These are phyloP conservation scores for Ceuthmochares aereus DNA, from an alignment of 2,113 vertebrate species.

Conservation along the genomic window DNA sequence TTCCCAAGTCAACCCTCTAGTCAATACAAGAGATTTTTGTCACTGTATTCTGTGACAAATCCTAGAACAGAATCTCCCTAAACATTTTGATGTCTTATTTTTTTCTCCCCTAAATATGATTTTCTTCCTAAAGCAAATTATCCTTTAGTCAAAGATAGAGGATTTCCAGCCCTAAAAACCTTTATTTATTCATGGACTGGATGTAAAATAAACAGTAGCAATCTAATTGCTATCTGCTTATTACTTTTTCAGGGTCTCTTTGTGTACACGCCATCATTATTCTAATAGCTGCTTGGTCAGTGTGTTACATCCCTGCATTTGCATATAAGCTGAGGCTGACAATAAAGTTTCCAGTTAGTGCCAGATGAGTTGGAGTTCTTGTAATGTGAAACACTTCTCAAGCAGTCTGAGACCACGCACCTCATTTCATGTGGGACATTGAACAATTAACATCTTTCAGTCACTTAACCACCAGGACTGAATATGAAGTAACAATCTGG, in stretches of 20 bases:
- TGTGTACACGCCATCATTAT: background rate
- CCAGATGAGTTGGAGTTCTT: constrained; percentile 30
- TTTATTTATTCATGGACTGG: constrained; percentile 22
- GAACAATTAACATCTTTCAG: constrained; percentile 50
- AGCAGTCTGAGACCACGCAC: background rate
- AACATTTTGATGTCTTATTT: background rate
- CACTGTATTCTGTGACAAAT: background rate
- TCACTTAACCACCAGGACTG: background rate
- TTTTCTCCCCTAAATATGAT: background rate
- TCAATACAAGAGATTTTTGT: background rate
- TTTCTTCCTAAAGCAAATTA: background rate
- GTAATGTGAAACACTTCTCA: constrained; percentile 8
- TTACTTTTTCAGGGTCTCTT: background rate
- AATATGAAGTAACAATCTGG: background rate
- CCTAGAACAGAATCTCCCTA: background rate
- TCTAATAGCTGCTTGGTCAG: background rate
- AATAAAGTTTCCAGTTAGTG: constrained; percentile 16
- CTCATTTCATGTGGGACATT: constrained; percentile 1
- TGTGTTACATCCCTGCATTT: background rate
- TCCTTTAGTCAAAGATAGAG: background rate
- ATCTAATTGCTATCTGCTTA: background rate
- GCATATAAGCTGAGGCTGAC: constrained; percentile 7
- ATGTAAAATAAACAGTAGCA: constrained; percentile 6
- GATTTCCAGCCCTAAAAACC: background rate
- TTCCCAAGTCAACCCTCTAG: background rate